These are phyloP conservation scores for Latrodectus elegans DNA, from an alignment of 2,888 invertebrate species.

Conservation along the genomic window DNA sequence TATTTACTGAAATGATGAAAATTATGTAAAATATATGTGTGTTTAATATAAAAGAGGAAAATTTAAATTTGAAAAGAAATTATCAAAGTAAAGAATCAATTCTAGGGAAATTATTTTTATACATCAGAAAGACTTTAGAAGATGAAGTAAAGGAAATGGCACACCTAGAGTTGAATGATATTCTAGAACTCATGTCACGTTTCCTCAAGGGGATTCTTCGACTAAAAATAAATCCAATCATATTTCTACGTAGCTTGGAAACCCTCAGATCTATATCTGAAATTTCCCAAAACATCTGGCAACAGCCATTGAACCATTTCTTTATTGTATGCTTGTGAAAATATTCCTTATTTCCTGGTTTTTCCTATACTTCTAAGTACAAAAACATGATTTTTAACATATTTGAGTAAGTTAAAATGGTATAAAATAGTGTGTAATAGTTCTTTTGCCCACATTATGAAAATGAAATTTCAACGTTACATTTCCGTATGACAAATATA, in stretches of 20 bases:
- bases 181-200: neutral
- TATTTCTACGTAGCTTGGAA: neutral
- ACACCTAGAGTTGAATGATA: neutral
- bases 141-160: neutral
- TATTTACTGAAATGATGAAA: too few relatives aligned
- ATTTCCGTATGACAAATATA: too few relatives aligned
- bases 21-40: too few relatives aligned
- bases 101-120: neutral
- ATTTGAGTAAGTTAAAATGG: too few relatives aligned
- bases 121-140: neutral
- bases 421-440: too few relatives aligned
- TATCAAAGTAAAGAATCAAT: neutral
- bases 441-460: too few relatives aligned
- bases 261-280: constrained; percentile 15
- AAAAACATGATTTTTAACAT: too few relatives aligned
- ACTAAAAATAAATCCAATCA: constrained; percentile 40
- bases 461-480: too few relatives aligned
- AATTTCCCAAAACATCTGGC: constrained; percentile 36
- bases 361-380: too few relatives aligned
- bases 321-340: neutral
- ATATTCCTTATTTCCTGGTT: neutral
- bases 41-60: too few relatives aligned
- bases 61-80: neutral
- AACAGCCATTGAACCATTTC: constrained; percentile 4
- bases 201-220: neutral